Conservation (phyloP, 2,113 vertebrate genomes). For the human region GRCh38 chr1:224681001-224681500, state of each 20-base stretch:
- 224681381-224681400: fast-evolving
- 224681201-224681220: neutral
- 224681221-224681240: neutral
- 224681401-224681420: neutral
- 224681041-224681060: neutral
- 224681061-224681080: neutral
- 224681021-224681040: slow-evolving; percentile 91
- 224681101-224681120: neutral
- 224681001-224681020: slow-evolving; percentile 98
- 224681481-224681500: fast-evolving
- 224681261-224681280: neutral
- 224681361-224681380: fast-evolving
- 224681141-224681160: neutral
- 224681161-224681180: no score
- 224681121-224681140: neutral
- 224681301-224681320: neutral
- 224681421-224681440: neutral
- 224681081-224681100: neutral
- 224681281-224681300: neutral
- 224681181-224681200: neutral
- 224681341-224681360: fast-evolving
- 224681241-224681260: no score
- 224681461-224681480: no score
- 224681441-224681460: fast-evolving
- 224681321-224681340: neutral